A percentile compares a stretch with the other conserved stretches of the same genome.
phyloP scores from a whole-genome alignment of 2,113 vertebrate species.

The Leptobrachium ailaonicum region DNA sequence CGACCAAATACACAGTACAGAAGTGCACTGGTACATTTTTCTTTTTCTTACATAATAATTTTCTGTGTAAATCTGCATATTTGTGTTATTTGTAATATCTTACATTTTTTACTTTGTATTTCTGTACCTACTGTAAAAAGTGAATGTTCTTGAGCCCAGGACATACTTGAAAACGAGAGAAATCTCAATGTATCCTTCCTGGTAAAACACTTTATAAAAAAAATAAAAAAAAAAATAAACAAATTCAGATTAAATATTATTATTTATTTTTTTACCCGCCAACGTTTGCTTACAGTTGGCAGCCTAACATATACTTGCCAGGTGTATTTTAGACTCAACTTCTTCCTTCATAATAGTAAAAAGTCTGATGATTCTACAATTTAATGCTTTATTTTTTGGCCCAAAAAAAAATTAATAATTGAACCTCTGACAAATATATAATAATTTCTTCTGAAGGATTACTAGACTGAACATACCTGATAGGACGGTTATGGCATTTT shows the following conservation, averaged over 20 bases:
- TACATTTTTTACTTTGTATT: no score
- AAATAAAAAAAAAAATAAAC: not conserved
- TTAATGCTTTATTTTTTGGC: constrained; percentile 11
- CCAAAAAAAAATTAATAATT: constrained; percentile 25
- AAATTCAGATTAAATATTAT: constrained; percentile 17
- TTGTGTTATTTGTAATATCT: no score
- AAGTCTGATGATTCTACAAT: constrained; percentile 20
- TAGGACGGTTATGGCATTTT: constrained; percentile 33
- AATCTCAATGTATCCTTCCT: no score
- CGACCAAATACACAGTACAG: no score
- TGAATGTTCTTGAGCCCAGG: no score
- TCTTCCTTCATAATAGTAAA: constrained; percentile 23
- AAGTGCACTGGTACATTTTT: no score
- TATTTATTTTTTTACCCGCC: constrained; percentile 35
- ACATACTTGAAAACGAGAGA: no score
- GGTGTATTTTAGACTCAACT: constrained; percentile 3
- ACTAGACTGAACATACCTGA: constrained; percentile 31
- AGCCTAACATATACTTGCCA: constrained; percentile 28
- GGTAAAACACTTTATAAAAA: no score
- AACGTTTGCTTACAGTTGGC: constrained; percentile 28
- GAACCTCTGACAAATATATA: constrained; percentile 39
- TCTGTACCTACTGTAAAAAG: no score
- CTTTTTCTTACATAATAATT: no score
- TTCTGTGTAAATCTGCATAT: no score
- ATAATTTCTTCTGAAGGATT: constrained; percentile 39